phyloP scores from a whole-genome alignment of 2,113 vertebrate genomes.

The Rhombomys opimus region DNA sequence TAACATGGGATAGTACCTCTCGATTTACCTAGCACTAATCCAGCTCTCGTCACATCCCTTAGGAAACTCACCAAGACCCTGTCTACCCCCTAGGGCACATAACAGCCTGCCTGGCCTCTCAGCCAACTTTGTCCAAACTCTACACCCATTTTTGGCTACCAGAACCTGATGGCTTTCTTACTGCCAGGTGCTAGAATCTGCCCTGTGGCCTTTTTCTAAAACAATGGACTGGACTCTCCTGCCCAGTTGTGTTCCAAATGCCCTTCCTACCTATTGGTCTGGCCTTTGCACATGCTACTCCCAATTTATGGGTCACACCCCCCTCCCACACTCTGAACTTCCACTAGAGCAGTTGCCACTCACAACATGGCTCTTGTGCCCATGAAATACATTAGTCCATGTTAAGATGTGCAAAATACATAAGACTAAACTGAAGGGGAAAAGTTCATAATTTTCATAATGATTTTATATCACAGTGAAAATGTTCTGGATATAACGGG shows the following conservation, averaged over 20 bases:
- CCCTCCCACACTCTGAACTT: not conserved
- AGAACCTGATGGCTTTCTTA: not conserved
- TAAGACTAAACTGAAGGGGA: conserved; percentile 18
- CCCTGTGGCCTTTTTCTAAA: not conserved
- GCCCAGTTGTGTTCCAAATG: not conserved
- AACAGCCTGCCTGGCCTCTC: not conserved
- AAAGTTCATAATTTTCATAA: conserved; percentile 25
- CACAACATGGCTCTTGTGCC: not conserved
- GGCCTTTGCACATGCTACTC: not conserved
- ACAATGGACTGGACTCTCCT: too few relatives aligned
- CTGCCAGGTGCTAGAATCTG: not conserved
- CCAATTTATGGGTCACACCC: not conserved
- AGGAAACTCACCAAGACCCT: not conserved
- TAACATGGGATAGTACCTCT: too few relatives aligned
- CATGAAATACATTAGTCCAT: not conserved
- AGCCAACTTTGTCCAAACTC: too few relatives aligned
- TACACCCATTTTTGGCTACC: not conserved
- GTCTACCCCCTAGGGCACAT: not conserved
- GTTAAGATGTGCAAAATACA: not conserved
- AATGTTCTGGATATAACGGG: not conserved
- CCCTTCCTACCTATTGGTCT: not conserved
- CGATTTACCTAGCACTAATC: not conserved
- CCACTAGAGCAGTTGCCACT: not conserved
- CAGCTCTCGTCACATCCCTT: not conserved
- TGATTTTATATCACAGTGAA: conserved; percentile 48